Conservation (phyloP, 1,140 invertebrate species). For the Drosophila fuyamai region DNA sequence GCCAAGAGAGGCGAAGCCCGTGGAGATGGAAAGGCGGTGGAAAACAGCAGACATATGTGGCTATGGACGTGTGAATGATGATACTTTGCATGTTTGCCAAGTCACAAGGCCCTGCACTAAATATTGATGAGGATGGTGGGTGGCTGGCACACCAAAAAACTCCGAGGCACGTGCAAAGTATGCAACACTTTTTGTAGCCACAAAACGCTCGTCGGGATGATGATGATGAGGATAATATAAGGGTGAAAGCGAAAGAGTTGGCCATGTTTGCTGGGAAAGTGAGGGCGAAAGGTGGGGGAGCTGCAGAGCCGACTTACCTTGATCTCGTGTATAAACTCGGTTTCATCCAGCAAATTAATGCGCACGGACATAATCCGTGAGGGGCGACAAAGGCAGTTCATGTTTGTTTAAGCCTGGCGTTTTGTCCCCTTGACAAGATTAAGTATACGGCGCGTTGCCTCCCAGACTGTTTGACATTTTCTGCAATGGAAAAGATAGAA, state of each 20-base stretch:
- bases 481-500: conserved; percentile 65
- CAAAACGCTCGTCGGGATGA: conserved; percentile 32
- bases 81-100: conserved; percentile 83
- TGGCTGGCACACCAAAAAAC: conserved; percentile 25
- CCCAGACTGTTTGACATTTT: conserved; percentile 51
- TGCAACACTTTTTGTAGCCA: conserved; percentile 77
- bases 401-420: conserved; percentile 43
- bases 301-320: conserved; percentile 85
- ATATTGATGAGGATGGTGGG: conserved; percentile 71
- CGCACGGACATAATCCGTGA: conserved; percentile 84
- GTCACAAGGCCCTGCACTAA: conserved; percentile 74
- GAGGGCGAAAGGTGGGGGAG: too few species aligned
- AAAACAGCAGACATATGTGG: conserved; percentile 38
- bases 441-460: conserved; percentile 53
- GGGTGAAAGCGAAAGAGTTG: conserved; percentile 49
- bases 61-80: conserved; percentile 80
- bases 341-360: conserved; percentile 88
- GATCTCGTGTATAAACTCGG: conserved; percentile 88
- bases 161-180: conserved; percentile 73
- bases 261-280: conserved; percentile 30
- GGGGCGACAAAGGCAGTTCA: conserved; percentile 84
- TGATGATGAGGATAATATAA: conserved; percentile 9
- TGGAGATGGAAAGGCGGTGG: conserved; percentile 20
- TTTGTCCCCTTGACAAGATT: conserved; percentile 28
- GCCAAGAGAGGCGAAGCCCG: conserved; percentile 24